These are phyloP conservation scores for Epinephelus awoara DNA, from an alignment of 2,797 vertebrate species.

Conservation along the genomic window DNA sequence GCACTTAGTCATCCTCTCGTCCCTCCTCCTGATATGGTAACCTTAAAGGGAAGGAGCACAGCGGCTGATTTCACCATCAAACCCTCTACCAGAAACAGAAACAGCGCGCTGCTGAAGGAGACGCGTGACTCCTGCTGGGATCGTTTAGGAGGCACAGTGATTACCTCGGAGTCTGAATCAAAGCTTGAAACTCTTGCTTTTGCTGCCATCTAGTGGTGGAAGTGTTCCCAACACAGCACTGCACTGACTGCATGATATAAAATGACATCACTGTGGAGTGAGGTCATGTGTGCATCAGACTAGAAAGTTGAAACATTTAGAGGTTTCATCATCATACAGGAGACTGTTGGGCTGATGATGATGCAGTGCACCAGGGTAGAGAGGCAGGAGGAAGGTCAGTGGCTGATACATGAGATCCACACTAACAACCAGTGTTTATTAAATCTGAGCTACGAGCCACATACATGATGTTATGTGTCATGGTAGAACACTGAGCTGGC, in stretches of 20 bases:
- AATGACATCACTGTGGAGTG: conserved; percentile 33
- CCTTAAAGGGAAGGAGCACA: not conserved
- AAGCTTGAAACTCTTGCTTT: conserved; percentile 20
- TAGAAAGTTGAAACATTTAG: not conserved
- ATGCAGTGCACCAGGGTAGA: too few relatives aligned
- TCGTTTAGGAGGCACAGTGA: conserved; percentile 1
- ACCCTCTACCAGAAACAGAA: not conserved
- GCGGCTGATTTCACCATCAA: not conserved
- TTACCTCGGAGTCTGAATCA: not conserved
- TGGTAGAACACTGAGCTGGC: not conserved
- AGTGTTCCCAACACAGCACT: fast-evolving
- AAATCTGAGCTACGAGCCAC: not conserved
- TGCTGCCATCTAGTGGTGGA: conserved; percentile 70
- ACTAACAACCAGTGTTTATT: not conserved
- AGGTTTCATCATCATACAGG: not conserved
- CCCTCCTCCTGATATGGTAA: not conserved
- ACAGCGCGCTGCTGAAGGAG: not conserved
- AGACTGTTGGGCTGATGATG: not conserved
- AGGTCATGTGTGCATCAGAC: conserved; percentile 11
- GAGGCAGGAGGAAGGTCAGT: not conserved
- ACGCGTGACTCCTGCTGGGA: not conserved
- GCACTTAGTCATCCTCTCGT: too few relatives aligned
- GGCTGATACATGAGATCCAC: not conserved
- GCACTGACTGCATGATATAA: not conserved
- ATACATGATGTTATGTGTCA: not conserved